Conservation (phyloP, 1,140 invertebrate genomes). For the Drosophila sturtevanti region DNA sequence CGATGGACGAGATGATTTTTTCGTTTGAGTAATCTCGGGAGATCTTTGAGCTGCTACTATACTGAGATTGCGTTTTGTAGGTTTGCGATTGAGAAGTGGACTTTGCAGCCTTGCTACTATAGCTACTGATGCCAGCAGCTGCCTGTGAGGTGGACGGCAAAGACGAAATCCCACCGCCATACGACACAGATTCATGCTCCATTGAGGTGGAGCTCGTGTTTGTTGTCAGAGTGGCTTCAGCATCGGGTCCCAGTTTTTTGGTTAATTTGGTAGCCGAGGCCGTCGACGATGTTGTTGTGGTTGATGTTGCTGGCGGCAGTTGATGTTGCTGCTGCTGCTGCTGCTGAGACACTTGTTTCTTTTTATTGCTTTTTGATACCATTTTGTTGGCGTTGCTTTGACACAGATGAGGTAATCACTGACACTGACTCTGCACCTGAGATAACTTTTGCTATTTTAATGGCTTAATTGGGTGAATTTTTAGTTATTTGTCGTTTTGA, state of each 20-base stretch:
- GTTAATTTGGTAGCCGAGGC: slow-evolving; percentile 68
- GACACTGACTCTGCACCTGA: slow-evolving; percentile 36
- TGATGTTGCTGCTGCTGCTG: slow-evolving; percentile 33
- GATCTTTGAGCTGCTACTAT: slow-evolving; percentile 50
- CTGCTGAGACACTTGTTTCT: slow-evolving; percentile 75
- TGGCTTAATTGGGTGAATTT: slow-evolving; percentile 30
- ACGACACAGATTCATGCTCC: slow-evolving; percentile 67
- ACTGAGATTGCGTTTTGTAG: slow-evolving; percentile 52
- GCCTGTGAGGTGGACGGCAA: slow-evolving; percentile 10
- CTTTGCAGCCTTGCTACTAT: slow-evolving; percentile 44
- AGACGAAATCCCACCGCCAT: slow-evolving; percentile 5
- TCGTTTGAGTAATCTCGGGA: slow-evolving; percentile 64
- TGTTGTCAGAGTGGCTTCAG: slow-evolving; percentile 60
- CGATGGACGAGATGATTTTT: slow-evolving; percentile 75
- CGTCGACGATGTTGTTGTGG: slow-evolving; percentile 69
- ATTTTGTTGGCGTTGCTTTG: slow-evolving; percentile 62
- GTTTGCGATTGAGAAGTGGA: slow-evolving; percentile 31
- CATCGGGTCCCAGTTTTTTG: slow-evolving; percentile 66
- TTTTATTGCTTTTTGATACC: slow-evolving; percentile 81
- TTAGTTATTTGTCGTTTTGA: slow-evolving; percentile 23
- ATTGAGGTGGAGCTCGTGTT: slow-evolving; percentile 62
- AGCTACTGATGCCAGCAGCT: slow-evolving; percentile 50
- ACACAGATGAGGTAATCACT: slow-evolving; percentile 76
- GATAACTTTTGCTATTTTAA: slow-evolving; percentile 33
- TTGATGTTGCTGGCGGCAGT: slow-evolving; percentile 57